A percentile compares a stretch with the other conserved stretches of the same genome.
Evolutionary conservation across 2,113 vertebrate genomes (phyloP).

Genomic region (Trochalopteron elliotii): DNA sequence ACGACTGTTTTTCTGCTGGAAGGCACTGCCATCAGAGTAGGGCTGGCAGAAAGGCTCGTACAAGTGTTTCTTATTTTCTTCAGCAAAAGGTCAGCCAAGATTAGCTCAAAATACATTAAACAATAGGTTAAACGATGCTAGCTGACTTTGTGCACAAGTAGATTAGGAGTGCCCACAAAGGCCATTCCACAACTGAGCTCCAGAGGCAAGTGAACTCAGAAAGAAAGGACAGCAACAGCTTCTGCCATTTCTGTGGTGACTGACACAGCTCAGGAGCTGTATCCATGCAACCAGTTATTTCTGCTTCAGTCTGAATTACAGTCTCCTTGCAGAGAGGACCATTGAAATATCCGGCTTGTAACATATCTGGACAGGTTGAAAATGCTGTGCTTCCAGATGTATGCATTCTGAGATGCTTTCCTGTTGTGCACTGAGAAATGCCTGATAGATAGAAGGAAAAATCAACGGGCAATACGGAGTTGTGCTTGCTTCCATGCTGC

Average conservation of each 20-base stretch:
- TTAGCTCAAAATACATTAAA: slow-evolving; percentile 4
- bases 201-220: background rate
- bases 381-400: background rate
- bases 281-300: background rate
- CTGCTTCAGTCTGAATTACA: background rate
- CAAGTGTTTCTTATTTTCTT: background rate
- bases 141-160: background rate
- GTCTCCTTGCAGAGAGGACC: background rate
- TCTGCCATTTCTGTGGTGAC: background rate
- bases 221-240: background rate
- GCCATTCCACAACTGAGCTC: background rate
- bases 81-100: slow-evolving; percentile 23
- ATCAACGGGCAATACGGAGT: accelerated
- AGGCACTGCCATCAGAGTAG: background rate
- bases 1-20: background rate
- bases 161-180: background rate
- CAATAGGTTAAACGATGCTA: background rate
- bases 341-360: background rate
- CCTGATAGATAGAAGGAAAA: background rate
- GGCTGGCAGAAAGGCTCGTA: background rate
- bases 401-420: background rate
- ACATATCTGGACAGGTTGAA: background rate
- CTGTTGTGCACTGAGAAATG: background rate
- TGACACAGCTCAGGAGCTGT: background rate
- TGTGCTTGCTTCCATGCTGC: background rate